Percentiles rank a stretch among this genome's conserved stretches.
Conservation (phyloP, 2,888 invertebrate species). For the Agrochola lota region DNA sequence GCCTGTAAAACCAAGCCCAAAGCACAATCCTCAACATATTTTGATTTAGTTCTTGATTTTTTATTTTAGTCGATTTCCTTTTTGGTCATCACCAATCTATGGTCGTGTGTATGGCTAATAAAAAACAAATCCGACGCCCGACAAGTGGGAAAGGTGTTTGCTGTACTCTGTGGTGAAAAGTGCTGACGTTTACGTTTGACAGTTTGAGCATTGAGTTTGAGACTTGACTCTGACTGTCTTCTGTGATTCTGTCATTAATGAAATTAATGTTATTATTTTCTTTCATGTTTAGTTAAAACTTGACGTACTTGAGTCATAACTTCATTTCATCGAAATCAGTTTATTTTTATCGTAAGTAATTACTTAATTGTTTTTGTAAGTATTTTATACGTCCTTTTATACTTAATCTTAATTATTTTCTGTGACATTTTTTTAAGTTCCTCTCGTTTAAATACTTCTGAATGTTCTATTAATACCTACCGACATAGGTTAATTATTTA, state of each 20-base stretch:
- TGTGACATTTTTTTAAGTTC: background rate
- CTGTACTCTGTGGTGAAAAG: conserved; percentile 1
- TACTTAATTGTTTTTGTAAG: conserved; percentile 33
- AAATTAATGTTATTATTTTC: background rate
- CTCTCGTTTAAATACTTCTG: background rate
- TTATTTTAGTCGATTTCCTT: too few species aligned
- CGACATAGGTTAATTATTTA: background rate
- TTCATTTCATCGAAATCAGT: background rate
- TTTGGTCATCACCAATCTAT: too few species aligned
- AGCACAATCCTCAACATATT: too few species aligned
- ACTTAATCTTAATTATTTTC: background rate
- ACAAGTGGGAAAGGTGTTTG: background rate
- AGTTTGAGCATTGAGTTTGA: too few species aligned
- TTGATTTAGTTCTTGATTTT: too few species aligned
- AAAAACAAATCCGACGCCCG: background rate
- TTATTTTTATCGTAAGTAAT: background rate
- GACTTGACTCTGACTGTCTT: background rate
- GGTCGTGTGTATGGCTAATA: too few species aligned
- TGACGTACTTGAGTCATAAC: background rate
- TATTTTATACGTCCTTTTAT: conserved; percentile 7
- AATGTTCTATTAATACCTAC: background rate
- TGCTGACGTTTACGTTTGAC: conserved; percentile 7
- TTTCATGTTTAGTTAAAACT: background rate
- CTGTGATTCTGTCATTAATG: background rate
- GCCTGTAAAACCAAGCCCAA: too few species aligned